phyloP scores from a whole-genome alignment of 1,140 invertebrate species.

The Ladona fulva region DNA sequence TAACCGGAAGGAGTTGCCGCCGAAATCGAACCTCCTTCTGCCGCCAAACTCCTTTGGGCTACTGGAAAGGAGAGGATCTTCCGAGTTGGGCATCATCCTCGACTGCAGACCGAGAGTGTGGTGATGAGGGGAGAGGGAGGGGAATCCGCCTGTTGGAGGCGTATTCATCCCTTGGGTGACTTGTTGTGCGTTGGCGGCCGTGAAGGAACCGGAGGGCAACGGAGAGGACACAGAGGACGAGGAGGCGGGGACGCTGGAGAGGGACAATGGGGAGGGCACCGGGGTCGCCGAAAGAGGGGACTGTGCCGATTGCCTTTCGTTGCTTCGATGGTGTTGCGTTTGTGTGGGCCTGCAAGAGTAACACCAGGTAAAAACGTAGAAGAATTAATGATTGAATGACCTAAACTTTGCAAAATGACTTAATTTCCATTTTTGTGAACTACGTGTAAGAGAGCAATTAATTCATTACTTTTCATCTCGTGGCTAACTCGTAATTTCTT shows the following conservation, averaged over 20 bases:
- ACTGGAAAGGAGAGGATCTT: conserved; percentile 70
- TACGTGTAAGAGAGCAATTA: too few relatives aligned
- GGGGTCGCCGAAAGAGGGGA: conserved; percentile 47
- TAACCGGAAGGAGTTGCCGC: conserved; percentile 46
- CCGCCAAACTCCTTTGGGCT: conserved; percentile 67
- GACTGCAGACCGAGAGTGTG: conserved; percentile 44
- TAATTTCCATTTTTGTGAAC: too few relatives aligned
- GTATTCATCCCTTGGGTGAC: conserved; percentile 41
- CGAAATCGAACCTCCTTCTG: conserved; percentile 51
- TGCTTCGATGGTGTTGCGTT: conserved; percentile 31
- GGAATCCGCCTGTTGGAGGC: conserved; percentile 39
- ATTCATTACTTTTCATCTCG: too few relatives aligned
- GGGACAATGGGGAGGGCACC: conserved; percentile 45
- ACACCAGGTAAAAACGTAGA: not conserved
- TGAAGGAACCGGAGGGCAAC: not conserved
- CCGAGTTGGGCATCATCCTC: conserved; percentile 76
- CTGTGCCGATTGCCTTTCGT: conserved; percentile 47
- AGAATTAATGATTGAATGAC: too few relatives aligned
- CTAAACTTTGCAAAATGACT: too few relatives aligned
- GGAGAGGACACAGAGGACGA: conserved; percentile 16
- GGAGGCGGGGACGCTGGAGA: conserved; percentile 40
- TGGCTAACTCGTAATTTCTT: too few relatives aligned
- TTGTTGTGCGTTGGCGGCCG: not conserved
- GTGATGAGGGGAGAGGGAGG: conserved; percentile 31
- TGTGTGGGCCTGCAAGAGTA: not conserved